Percentiles rank a stretch among this genome's conserved stretches.
Conservation (phyloP, 2,113 vertebrate genomes). For the Martes martes region DNA sequence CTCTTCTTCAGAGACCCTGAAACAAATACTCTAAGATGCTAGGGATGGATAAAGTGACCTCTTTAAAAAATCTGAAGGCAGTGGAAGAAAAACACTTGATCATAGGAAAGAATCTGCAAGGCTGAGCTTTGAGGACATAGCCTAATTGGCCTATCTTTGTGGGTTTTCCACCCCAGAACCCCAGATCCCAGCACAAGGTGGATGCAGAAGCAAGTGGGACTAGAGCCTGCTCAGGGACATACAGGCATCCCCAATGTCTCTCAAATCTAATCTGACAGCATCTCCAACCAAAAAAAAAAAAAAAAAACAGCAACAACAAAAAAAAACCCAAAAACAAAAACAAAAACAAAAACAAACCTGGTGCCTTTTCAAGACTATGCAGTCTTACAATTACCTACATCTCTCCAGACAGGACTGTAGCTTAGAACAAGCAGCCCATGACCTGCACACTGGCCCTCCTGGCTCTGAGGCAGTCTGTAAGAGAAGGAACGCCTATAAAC, state of each 20-base stretch:
- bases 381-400: neutral
- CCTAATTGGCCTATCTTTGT: neutral
- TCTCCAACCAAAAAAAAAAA: neutral
- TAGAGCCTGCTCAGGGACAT: too few relatives aligned
- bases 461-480: neutral
- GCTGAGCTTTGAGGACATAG: neutral
- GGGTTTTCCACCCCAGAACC: neutral
- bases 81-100: neutral
- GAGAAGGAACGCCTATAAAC: neutral
- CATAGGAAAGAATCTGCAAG: neutral
- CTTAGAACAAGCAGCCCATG: neutral
- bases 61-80: neutral
- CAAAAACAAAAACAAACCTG: too few relatives aligned
- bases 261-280: neutral
- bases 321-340: too few relatives aligned
- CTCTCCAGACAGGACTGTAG: neutral
- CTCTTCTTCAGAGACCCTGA: neutral
- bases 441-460: neutral
- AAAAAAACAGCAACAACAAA: neutral
- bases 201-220: neutral
- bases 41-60: neutral
- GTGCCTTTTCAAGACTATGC: neutral
- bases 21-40: neutral
- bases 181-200: neutral
- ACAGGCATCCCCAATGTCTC: rapidly evolving